Percentiles rank a stretch among this genome's conserved stretches.
These are phyloP conservation scores for Macrophya annulata DNA, from an alignment of 2,888 invertebrate species.

Conservation along the genomic window DNA sequence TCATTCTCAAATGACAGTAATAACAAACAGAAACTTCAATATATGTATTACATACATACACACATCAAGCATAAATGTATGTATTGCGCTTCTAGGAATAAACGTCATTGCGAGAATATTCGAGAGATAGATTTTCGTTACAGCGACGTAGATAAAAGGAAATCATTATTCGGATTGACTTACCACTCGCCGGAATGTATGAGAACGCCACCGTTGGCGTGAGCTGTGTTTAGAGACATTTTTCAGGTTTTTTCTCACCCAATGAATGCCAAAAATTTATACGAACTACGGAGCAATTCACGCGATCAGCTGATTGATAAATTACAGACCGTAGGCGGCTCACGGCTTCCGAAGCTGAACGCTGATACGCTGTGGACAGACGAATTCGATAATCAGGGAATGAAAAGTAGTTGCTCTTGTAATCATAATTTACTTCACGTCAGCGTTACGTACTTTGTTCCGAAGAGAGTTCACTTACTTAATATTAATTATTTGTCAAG, in stretches of 20 bases:
- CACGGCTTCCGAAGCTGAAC: background rate
- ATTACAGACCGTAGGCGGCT: background rate
- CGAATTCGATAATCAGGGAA: background rate
- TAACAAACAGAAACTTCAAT: background rate
- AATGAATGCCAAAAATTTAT: slow-evolving; percentile 9
- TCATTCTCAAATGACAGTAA: background rate
- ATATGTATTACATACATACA: background rate
- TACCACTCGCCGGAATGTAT: slow-evolving; percentile 98
- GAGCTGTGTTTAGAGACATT: slow-evolving; percentile 98
- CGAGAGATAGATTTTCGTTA: background rate
- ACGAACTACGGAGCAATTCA: background rate
- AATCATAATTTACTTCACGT: background rate
- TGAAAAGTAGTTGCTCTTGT: background rate
- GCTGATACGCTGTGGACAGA: background rate
- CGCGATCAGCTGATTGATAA: slow-evolving; percentile 47
- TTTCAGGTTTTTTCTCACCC: slow-evolving; percentile 65
- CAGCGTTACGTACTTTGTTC: background rate
- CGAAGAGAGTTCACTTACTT: background rate
- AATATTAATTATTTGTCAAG: background rate
- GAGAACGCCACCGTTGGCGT: slow-evolving; percentile 96
- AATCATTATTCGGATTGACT: slow-evolving; percentile 77
- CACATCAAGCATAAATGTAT: background rate
- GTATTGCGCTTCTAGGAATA: background rate
- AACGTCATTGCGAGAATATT: slow-evolving; percentile 40
- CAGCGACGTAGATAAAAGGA: background rate